A percentile compares a stretch with the other conserved stretches of the same genome.
These are phyloP conservation scores for Eretmochelys imbricata DNA, from an alignment of 2,113 vertebrate genomes.

Conservation along the genomic window DNA sequence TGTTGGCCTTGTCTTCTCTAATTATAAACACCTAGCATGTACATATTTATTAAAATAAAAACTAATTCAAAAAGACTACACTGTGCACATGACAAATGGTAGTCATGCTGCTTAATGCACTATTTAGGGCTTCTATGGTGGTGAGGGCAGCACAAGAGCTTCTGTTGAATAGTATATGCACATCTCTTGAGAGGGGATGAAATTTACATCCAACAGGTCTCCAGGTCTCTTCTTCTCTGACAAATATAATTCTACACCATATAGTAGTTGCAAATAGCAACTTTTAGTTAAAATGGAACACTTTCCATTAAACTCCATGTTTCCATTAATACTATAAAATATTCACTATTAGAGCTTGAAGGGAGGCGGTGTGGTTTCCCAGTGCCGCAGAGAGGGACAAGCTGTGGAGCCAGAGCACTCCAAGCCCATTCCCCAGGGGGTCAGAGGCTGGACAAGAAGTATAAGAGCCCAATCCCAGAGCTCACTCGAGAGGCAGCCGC, in stretches of 20 bases:
- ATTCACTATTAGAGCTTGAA: background rate
- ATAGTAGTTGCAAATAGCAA: background rate
- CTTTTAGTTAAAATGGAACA: background rate
- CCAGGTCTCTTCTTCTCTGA: background rate
- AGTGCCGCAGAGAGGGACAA: too few relatives aligned
- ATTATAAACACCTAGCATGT: background rate
- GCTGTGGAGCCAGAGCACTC: too few relatives aligned
- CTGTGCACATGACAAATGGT: background rate
- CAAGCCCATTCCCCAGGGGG: too few relatives aligned
- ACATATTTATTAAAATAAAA: background rate
- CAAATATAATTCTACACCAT: background rate
- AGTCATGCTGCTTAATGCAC: background rate
- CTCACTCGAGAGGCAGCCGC: too few relatives aligned
- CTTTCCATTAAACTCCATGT: background rate
- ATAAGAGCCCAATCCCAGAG: too few relatives aligned
- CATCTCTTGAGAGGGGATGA: background rate
- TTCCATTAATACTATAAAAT: background rate
- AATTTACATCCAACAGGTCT: background rate
- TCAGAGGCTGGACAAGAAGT: too few relatives aligned
- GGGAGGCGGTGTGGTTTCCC: too few relatives aligned
- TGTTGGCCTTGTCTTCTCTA: background rate
- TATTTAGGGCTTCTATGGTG: background rate
- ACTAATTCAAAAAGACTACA: background rate
- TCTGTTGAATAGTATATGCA: background rate
- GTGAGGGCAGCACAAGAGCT: fast-evolving